Evolutionary conservation across 2,113 vertebrate species (phyloP).

Genomic region (Acrocephalus kingi): DNA sequence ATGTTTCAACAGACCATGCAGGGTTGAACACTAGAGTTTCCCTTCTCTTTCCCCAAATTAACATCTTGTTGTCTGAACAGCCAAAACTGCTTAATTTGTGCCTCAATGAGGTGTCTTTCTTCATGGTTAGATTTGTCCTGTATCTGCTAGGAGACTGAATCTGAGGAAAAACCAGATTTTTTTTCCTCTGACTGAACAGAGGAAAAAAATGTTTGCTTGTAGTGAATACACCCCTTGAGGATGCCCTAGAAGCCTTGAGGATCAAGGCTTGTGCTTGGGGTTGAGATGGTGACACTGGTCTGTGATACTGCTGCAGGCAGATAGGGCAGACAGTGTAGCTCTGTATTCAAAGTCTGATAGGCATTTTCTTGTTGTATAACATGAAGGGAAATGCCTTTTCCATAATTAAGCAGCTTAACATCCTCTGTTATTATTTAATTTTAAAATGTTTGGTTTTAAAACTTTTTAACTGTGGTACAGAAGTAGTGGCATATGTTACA

Average conservation of each 20-base stretch:
- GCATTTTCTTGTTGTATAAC: background rate
- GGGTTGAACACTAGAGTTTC: background rate
- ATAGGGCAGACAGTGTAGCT: background rate
- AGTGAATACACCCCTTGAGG: rapidly evolving
- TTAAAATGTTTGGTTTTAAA: background rate
- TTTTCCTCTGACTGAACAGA: background rate
- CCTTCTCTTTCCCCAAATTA: background rate
- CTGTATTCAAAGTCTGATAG: background rate
- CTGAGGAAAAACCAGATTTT: background rate
- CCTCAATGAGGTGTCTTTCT: background rate
- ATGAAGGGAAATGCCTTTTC: background rate
- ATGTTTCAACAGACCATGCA: background rate
- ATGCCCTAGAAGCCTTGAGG: background rate
- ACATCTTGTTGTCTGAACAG: background rate
- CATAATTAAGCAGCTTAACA: background rate
- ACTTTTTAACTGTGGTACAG: background rate
- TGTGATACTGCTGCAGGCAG: background rate
- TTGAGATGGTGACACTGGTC: background rate
- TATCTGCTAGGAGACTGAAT: background rate
- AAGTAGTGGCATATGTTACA: rapidly evolving
- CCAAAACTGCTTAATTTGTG: background rate
- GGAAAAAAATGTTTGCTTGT: background rate
- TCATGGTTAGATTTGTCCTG: background rate
- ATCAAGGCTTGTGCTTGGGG: background rate
- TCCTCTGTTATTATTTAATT: background rate